Evolutionary conservation across 2,888 invertebrate species (phyloP), one percentile per base, ranked within the genome.

Genomic region (Erebia aethiops): DNA sequence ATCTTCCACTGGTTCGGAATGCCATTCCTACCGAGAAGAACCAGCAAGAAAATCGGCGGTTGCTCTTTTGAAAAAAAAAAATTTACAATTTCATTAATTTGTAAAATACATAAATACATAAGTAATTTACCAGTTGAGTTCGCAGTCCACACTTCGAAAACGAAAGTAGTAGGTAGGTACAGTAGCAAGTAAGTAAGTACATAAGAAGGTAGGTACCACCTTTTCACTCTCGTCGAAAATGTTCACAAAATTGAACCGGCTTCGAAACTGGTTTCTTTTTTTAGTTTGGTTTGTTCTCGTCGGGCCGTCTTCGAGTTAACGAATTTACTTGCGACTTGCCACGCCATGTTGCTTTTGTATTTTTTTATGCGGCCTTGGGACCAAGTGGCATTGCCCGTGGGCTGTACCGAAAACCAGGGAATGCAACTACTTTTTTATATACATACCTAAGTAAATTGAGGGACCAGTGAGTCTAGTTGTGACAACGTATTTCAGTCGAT

Each of bases 371-470:
- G 87, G 78, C 91, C 90, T 90, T 90, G 87, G 61, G 67, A 67
- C 83, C 89, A 90, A 90, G 85, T 88, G 89, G 80, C 78, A 77
- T 76, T 77, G 76, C 80, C 84, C 83, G 75, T 79, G 73, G 83
- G 86, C 70, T 64, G 62, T 58, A 71, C 84, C 74, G 79, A 74
- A 74, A 68, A 65, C 11, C 51, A 57, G 57, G 62, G 62, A 18
- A 11, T 49, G 21, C 1, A 57, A 21, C n/a, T 56, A 9, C n/a
- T 54, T 54, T 54, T 54, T 54, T 35, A 7, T 35, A 35, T 35
- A 35, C 35, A 7, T 35, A 35, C 7, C 5, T 35, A 35, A 26
- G 26, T 26, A 26, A 26, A 26, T 26, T 26, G 26, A 26, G 26
- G 26, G 26, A 3, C 26, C 2, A 26, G 26, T 26, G 26, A 3